These are phyloP conservation scores for Timema podura DNA, from an alignment of 2,888 invertebrate genomes.

Conservation along the genomic window DNA sequence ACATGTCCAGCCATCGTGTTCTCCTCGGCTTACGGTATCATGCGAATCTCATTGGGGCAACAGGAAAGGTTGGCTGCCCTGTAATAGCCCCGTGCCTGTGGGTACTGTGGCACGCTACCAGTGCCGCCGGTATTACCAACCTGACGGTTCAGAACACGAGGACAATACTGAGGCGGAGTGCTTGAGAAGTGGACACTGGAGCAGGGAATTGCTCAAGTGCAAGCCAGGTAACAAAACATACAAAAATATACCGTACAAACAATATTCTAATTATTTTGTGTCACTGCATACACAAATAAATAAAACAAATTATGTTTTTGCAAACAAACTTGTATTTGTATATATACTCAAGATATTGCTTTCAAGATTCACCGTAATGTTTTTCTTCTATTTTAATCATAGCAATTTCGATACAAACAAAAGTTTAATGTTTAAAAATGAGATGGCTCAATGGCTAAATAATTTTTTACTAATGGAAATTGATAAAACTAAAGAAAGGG, in stretches of 20 bases:
- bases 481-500: too few relatives aligned
- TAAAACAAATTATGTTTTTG: too few relatives aligned
- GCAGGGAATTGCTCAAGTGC: conserved; percentile 42
- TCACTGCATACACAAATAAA: too few relatives aligned
- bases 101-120: conserved; percentile 41
- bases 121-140: conserved; percentile 43
- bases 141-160: conserved; percentile 34
- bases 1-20: conserved; percentile 36
- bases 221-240: conserved; percentile 36
- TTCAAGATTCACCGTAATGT: too few relatives aligned
- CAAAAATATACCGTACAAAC: neutral
- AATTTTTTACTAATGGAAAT: too few relatives aligned
- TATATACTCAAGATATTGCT: too few relatives aligned
- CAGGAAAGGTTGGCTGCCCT: conserved; percentile 40
- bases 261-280: too few relatives aligned
- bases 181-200: conserved; percentile 46
- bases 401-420: too few relatives aligned
- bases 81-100: conserved; percentile 39
- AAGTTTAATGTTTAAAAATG: too few relatives aligned
- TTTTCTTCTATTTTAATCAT: too few relatives aligned
- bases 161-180: conserved; percentile 40
- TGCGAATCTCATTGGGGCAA: conserved; percentile 40
- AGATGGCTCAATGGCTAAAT: too few relatives aligned
- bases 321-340: too few relatives aligned
- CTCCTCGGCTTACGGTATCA: conserved; percentile 33